A percentile compares a stretch with the other conserved stretches of the same genome.
phyloP scores from a whole-genome alignment of 2,888 invertebrate species.

The Chloroclysta siterata region DNA sequence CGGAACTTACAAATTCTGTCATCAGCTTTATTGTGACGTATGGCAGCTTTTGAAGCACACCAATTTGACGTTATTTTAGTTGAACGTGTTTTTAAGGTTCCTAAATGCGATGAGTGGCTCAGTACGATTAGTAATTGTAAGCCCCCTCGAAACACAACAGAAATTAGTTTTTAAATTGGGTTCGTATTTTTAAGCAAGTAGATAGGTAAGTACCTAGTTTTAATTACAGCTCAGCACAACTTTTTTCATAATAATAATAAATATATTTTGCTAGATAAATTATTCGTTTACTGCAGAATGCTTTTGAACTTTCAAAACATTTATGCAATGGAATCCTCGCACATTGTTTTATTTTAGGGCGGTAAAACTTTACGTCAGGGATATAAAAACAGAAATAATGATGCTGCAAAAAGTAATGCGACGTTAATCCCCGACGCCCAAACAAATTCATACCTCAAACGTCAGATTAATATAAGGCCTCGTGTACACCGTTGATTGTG shows the following conservation, averaged over 20 bases:
- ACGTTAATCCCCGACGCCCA: constrained; percentile 60
- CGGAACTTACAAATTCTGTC: too few relatives aligned
- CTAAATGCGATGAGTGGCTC: too few relatives aligned
- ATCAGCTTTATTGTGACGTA: too few relatives aligned
- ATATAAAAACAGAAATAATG: constrained; percentile 48
- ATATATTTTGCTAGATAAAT: constrained; percentile 21
- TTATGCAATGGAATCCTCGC: constrained; percentile 34
- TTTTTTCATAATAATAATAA: too few relatives aligned
- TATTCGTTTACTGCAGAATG: constrained; percentile 32
- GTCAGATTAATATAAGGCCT: constrained; percentile 75
- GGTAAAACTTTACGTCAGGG: constrained; percentile 47
- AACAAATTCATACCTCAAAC: constrained; percentile 69
- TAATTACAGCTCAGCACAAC: background rate
- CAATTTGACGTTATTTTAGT: too few relatives aligned
- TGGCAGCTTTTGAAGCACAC: too few relatives aligned
- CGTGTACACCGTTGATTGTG: constrained; percentile 74
- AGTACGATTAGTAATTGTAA: too few relatives aligned
- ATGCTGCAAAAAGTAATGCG: constrained; percentile 61
- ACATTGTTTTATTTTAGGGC: constrained; percentile 49
- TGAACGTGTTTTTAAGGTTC: too few relatives aligned
- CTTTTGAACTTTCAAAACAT: constrained; percentile 36
- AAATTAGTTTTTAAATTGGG: too few relatives aligned
- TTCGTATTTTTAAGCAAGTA: too few relatives aligned
- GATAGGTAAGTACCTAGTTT: too few relatives aligned
- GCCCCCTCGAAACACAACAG: too few relatives aligned